Evolutionary conservation across 2,888 invertebrate species (phyloP), one percentile per base, ranked within the genome.

Genomic region (Drosophila monieri): DNA sequence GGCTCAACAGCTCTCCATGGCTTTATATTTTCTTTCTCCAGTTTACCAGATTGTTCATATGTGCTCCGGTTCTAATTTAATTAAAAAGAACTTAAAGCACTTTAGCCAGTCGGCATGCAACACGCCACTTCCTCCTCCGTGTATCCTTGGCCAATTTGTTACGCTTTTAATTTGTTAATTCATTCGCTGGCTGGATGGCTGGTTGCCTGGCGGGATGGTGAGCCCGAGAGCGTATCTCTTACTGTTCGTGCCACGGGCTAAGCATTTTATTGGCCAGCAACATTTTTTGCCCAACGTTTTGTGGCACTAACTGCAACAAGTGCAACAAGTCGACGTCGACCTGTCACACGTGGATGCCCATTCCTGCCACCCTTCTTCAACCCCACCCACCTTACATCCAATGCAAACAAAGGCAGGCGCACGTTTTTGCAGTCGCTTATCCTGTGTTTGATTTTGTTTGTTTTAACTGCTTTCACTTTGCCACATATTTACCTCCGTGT

Each of bases 161-260:
- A 78, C 77, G 75, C 81, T 85, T 81, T 81, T 81, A 85, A 81
- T 81, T 81, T 85, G 81, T 81, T 81, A 81, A 85, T 81, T 85
- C 85, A 81, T 85, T 85, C 85, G 70, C 85, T 43, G 60, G 75
- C 49, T 73, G 55, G 51, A 46, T 37, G 9, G 47, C 43, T 18
- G 35, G 32, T 35, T 61, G 23, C 46, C 51, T 35, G 12, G 43
- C 14, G 53, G 12, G 3, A 37, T 6, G 18, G 18, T 37, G 21
- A 62, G 12, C 30, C 43, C 56, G 23, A 41, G 35, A 46, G 43
- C 27, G 18, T 60, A 44, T 60, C 37, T 57, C 46, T 37, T 10
- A n/a, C 35, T 6, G 35, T 35, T 35, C 35, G 35, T 35, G 35
- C 35, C 35, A 10, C 48, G 41, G 59, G 37, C 41, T 27, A 46